These are phyloP conservation scores for Mactromeris polynyma DNA, from an alignment of 2,888 invertebrate species.

Conservation along the genomic window DNA sequence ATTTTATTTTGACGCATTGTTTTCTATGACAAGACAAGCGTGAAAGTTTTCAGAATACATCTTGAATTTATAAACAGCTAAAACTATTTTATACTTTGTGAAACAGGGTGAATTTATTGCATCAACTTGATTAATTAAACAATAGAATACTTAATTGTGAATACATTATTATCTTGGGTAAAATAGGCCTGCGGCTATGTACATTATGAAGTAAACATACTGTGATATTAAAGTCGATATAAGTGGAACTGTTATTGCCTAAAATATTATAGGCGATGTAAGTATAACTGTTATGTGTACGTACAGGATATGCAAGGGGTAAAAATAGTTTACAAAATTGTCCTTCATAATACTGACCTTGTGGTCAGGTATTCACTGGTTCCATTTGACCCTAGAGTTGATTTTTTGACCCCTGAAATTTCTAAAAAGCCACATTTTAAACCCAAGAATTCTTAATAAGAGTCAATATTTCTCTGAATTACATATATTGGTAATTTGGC, in stretches of 20 bases:
- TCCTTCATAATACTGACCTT: neutral
- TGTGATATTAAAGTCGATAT: neutral
- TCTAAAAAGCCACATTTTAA: too few species aligned
- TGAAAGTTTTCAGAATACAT: neutral
- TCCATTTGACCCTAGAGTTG: too few species aligned
- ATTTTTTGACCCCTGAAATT: too few species aligned
- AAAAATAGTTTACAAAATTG: neutral
- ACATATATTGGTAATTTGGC: too few species aligned
- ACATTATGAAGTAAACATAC: slow-evolving; percentile 5
- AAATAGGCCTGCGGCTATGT: slow-evolving; percentile 34
- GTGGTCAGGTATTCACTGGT: neutral
- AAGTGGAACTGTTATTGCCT: neutral
- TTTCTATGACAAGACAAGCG: slow-evolving; percentile 9
- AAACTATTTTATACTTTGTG: neutral
- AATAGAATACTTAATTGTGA: slow-evolving; percentile 35
- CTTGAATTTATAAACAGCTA: slow-evolving; percentile 15
- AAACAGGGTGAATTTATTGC: slow-evolving; percentile 35
- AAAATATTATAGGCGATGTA: neutral
- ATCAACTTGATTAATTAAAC: slow-evolving; percentile 35
- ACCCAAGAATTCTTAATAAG: too few species aligned
- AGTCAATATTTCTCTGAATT: too few species aligned
- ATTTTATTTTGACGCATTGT: neutral
- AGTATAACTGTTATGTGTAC: neutral
- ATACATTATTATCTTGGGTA: slow-evolving; percentile 39
- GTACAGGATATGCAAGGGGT: neutral